Evolutionary conservation across 2,888 invertebrate species (phyloP).

Genomic region (Celastrina argiolus): DNA sequence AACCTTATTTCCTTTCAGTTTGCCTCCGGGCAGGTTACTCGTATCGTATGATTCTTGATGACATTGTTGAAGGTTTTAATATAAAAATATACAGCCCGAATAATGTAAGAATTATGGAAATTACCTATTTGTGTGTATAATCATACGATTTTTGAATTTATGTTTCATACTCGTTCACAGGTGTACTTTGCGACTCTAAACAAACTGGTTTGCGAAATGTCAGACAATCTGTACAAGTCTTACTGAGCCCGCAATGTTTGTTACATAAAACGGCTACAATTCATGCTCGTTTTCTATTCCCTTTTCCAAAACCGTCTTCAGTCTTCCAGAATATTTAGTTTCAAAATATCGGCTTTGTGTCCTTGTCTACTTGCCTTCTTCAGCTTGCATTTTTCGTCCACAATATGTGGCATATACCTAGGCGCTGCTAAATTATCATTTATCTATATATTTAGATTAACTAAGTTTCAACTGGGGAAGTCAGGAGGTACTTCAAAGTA

Average conservation of each 20-base stretch:
- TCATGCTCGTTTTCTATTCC: not conserved
- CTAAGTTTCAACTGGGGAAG: not conserved
- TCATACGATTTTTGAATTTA: slow-evolving; percentile 9
- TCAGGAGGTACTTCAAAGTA: not conserved
- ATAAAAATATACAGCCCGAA: not conserved
- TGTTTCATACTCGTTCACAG: slow-evolving; percentile 35
- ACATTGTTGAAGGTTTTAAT: not conserved
- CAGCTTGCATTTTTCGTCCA: too few species aligned
- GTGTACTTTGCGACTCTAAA: slow-evolving; percentile 40
- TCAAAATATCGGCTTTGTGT: too few species aligned
- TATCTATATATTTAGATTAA: too few species aligned
- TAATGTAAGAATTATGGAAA: slow-evolving; percentile 9
- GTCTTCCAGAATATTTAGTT: too few species aligned
- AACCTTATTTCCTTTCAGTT: not conserved
- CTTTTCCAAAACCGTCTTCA: not conserved
- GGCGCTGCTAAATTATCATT: too few species aligned
- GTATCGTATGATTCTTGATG: not conserved
- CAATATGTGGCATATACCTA: too few species aligned
- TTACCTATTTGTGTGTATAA: not conserved
- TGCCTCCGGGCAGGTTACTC: not conserved
- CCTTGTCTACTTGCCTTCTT: too few species aligned
- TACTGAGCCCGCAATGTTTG: slow-evolving; percentile 37
- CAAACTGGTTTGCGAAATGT: slow-evolving; percentile 55
- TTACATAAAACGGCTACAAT: slow-evolving; percentile 45
- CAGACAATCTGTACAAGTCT: slow-evolving; percentile 42